Percentiles rank a stretch among this genome's conserved stretches.
phyloP scores from a whole-genome alignment of 2,797 vertebrate species.

The Argentina silus region DNA sequence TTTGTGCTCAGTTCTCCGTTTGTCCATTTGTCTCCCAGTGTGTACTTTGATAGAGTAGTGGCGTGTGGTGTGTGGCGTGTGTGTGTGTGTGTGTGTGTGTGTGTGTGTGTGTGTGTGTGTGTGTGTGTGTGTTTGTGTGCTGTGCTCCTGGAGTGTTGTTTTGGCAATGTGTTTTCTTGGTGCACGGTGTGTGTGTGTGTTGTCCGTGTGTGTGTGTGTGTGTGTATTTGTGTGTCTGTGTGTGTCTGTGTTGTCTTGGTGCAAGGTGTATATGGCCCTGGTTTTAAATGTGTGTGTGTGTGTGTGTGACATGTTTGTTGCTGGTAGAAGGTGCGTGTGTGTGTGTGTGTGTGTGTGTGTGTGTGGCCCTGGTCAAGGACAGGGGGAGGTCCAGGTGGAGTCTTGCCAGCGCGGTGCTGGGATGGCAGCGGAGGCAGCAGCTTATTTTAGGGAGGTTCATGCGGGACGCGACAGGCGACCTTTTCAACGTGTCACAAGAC shows the following conservation, averaged over 20 bases:
- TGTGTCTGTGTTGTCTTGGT: background rate
- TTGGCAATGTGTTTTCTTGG: too few species aligned
- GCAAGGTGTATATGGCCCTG: background rate
- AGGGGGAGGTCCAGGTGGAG: slow-evolving; percentile 24
- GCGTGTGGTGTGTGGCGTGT: background rate
- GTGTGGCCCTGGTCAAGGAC: slow-evolving; percentile 33
- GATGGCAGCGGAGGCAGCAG: slow-evolving; percentile 29
- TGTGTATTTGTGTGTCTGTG: background rate
- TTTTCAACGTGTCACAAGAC: slow-evolving; percentile 21
- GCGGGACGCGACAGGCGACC: background rate
- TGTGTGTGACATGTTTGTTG: background rate
- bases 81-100: slow-evolving; percentile 7
- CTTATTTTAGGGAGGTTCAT: slow-evolving; percentile 45
- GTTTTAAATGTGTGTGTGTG: background rate
- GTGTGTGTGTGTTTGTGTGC: background rate
- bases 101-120: background rate
- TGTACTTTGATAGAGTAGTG: slow-evolving; percentile 7
- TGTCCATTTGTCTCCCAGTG: too few species aligned
- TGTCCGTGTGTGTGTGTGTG: background rate
- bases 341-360: slow-evolving; percentile 4
- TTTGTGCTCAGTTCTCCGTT: too few species aligned
- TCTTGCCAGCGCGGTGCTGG: slow-evolving; percentile 6
- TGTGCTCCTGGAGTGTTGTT: too few species aligned
- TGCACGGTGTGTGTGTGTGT: background rate
- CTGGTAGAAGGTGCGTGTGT: background rate